Evolutionary conservation across 2,888 invertebrate species (phyloP).

Genomic region (Cyclophora albipunctata): DNA sequence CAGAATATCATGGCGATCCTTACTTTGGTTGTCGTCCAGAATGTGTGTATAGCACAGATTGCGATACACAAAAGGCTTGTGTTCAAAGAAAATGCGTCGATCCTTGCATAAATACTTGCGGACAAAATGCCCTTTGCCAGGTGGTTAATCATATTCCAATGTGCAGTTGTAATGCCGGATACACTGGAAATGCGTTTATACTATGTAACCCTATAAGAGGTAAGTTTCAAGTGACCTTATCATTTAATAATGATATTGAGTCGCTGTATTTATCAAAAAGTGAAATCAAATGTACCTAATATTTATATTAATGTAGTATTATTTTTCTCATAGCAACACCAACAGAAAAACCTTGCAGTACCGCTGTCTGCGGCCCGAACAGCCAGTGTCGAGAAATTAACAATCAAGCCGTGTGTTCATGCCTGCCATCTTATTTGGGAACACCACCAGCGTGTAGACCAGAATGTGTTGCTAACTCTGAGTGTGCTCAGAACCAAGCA

Average conservation of each 20-base stretch:
- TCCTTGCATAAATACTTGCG: constrained; percentile 84
- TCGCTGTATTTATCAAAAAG: not conserved
- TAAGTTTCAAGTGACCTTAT: constrained; percentile 29
- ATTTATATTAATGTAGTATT: not conserved
- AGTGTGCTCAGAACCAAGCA: constrained; percentile 80
- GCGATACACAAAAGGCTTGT: constrained; percentile 80
- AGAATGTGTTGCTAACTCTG: constrained; percentile 82
- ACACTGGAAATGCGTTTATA: constrained; percentile 75
- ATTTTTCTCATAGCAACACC: constrained; percentile 33
- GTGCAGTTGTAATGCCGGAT: constrained; percentile 79
- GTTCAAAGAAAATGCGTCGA: constrained; percentile 83
- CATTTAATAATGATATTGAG: no score
- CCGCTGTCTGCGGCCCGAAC: constrained; percentile 84
- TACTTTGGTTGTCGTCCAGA: constrained; percentile 85
- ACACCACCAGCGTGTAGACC: constrained; percentile 83
- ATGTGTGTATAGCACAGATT: constrained; percentile 85
- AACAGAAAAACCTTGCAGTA: constrained; percentile 77
- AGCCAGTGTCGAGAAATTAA: constrained; percentile 78
- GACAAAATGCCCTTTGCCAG: constrained; percentile 74
- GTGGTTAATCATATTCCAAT: constrained; percentile 81
- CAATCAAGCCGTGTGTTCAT: constrained; percentile 83
- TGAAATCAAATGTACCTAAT: constrained; percentile 1
- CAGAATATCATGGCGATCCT: constrained; percentile 84
- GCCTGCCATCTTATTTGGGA: constrained; percentile 81
- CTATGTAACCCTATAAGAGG: constrained; percentile 72